Evolutionary conservation across 2,113 vertebrate genomes (phyloP).

Genomic region (Nasalis larvatus): DNA sequence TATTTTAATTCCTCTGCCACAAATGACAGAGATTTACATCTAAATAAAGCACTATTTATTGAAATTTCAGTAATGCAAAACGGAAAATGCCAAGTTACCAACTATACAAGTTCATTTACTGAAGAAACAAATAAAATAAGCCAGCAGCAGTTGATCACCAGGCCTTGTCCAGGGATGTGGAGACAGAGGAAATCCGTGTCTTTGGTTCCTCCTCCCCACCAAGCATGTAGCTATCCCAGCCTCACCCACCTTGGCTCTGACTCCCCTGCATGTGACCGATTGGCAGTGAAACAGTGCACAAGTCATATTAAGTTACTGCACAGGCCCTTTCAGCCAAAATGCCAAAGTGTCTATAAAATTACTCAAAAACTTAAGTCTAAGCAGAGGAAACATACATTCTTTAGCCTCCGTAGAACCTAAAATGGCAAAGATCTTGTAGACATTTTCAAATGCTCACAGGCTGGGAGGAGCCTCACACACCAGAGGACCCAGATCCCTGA

Average conservation of each 20-base stretch:
- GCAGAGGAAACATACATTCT: neutral
- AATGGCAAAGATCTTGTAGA: neutral
- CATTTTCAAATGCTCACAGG: neutral
- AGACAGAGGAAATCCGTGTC: fast-evolving
- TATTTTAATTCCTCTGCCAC: conserved; percentile 20
- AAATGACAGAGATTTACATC: neutral
- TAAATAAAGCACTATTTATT: neutral
- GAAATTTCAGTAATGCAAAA: neutral
- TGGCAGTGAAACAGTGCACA: neutral
- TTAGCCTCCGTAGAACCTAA: neutral
- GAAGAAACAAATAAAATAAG: neutral
- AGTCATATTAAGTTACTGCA: fast-evolving
- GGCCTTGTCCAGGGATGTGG: no score
- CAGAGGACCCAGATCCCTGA: no score
- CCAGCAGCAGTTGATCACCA: neutral
- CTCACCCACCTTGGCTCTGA: fast-evolving
- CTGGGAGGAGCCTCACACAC: neutral
- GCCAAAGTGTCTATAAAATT: fast-evolving
- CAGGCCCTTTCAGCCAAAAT: fast-evolving
- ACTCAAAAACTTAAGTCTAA: neutral
- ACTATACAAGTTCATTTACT: neutral
- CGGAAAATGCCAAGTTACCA: neutral
- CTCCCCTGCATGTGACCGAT: neutral
- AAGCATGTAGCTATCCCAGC: fast-evolving
- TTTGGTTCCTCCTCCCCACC: neutral